These are phyloP conservation scores for Agonopterix subpropinquella DNA, from an alignment of 2,888 invertebrate genomes.

Conservation along the genomic window DNA sequence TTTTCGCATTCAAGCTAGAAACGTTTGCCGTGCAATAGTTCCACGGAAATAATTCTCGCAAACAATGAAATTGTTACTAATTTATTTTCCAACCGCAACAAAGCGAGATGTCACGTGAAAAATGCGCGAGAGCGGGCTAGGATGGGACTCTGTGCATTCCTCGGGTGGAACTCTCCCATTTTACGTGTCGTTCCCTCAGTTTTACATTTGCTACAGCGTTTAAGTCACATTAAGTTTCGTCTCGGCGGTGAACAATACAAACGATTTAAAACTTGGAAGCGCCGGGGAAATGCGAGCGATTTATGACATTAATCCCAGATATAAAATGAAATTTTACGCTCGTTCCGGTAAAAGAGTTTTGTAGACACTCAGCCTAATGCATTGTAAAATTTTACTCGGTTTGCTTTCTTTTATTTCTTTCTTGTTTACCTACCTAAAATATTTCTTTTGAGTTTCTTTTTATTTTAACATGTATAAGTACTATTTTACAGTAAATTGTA, in stretches of 20 bases:
- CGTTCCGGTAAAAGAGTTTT: slow-evolving; percentile 36
- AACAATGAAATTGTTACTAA: slow-evolving; percentile 75
- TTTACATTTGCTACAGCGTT: slow-evolving; percentile 56
- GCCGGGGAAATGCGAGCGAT: slow-evolving; percentile 44
- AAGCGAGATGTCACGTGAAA: slow-evolving; percentile 74
- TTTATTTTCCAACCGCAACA: slow-evolving; percentile 72
- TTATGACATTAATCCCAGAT: slow-evolving; percentile 59
- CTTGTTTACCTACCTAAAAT: too few species aligned
- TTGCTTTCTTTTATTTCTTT: neutral
- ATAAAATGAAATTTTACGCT: slow-evolving; percentile 53
- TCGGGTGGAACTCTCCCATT: slow-evolving; percentile 47
- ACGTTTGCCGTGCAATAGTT: slow-evolving; percentile 18
- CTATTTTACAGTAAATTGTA: too few species aligned
- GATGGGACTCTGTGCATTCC: slow-evolving; percentile 63
- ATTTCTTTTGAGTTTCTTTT: too few species aligned
- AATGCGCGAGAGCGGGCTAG: slow-evolving; percentile 49
- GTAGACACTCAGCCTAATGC: slow-evolving; percentile 44
- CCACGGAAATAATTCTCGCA: slow-evolving; percentile 56
- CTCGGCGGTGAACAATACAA: slow-evolving; percentile 51
- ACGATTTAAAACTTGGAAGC: slow-evolving; percentile 50
- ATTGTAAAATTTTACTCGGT: slow-evolving; percentile 14
- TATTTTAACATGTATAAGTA: too few species aligned
- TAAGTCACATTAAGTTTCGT: slow-evolving; percentile 63
- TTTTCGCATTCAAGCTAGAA: slow-evolving; percentile 7
- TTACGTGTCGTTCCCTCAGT: slow-evolving; percentile 49